Evolutionary conservation across 2,113 vertebrate species (phyloP).

Genomic region (Bufo gargarizans): DNA sequence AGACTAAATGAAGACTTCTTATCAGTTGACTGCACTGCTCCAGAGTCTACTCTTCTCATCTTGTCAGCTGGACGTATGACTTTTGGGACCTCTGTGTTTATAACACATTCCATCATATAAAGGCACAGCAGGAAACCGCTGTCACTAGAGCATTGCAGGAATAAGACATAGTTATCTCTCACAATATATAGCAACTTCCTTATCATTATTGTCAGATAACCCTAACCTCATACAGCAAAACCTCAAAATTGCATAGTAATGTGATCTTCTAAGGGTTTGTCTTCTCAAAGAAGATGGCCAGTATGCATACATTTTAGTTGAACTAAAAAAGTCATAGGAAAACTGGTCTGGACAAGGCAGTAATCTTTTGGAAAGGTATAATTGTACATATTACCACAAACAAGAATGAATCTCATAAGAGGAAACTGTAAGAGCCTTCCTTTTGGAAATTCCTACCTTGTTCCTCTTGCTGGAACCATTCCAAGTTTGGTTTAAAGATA

Average conservation of each 20-base stretch:
- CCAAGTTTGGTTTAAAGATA: background rate
- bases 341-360: too few relatives aligned
- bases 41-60: background rate
- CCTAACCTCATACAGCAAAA: background rate
- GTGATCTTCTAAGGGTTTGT: too few relatives aligned
- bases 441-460: background rate
- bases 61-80: slow-evolving; percentile 33
- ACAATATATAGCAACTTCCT: background rate
- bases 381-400: background rate
- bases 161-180: background rate
- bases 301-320: too few relatives aligned
- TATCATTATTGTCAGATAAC: background rate
- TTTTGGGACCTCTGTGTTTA: background rate
- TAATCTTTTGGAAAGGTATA: background rate
- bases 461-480: background rate
- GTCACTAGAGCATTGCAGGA: background rate
- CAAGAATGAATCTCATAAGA: background rate
- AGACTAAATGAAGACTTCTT: slow-evolving; percentile 29
- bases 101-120: background rate
- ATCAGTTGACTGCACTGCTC: slow-evolving; percentile 35
- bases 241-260: too few relatives aligned
- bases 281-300: too few relatives aligned
- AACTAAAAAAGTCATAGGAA: too few relatives aligned
- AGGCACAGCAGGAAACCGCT: background rate
- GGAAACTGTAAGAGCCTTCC: background rate